Percentiles rank a stretch among this genome's conserved stretches.
Conservation (phyloP, 2,113 vertebrate species). For the Pyxicephalus adspersus region DNA sequence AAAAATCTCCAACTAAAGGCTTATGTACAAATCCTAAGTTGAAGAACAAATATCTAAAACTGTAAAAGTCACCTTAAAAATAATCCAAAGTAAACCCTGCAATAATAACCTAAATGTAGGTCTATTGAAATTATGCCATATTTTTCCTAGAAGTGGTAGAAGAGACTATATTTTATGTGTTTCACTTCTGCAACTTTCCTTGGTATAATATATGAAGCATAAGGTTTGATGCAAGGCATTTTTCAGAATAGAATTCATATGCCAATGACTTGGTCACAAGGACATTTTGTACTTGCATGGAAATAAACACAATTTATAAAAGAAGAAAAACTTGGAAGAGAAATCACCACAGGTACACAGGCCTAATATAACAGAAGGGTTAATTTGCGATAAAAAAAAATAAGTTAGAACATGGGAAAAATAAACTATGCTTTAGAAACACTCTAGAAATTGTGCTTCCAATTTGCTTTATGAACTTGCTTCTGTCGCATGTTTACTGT, state of each 20-base stretch:
- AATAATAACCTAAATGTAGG: too few species aligned
- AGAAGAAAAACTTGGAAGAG: background rate
- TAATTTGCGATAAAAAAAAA: background rate
- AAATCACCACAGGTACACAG: background rate
- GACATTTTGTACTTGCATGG: background rate
- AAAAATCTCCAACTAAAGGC: too few species aligned
- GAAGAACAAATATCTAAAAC: too few species aligned
- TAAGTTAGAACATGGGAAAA: background rate
- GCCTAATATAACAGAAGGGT: background rate
- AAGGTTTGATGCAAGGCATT: background rate
- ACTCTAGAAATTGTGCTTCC: background rate
- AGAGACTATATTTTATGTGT: too few species aligned
- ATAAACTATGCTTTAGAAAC: background rate
- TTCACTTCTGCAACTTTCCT: too few species aligned
- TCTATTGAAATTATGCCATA: background rate
- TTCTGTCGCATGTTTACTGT: slow-evolving; percentile 30
- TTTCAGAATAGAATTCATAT: background rate
- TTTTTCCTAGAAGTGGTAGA: background rate
- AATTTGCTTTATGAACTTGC: slow-evolving; percentile 47
- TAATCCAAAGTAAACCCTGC: too few species aligned
- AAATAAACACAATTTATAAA: background rate
- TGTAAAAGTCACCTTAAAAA: too few species aligned
- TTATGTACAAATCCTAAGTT: too few species aligned
- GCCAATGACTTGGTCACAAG: background rate
- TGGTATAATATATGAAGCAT: background rate